Conservation (phyloP, 2,797 vertebrate species). For the Lindbergichthys nudifrons region DNA sequence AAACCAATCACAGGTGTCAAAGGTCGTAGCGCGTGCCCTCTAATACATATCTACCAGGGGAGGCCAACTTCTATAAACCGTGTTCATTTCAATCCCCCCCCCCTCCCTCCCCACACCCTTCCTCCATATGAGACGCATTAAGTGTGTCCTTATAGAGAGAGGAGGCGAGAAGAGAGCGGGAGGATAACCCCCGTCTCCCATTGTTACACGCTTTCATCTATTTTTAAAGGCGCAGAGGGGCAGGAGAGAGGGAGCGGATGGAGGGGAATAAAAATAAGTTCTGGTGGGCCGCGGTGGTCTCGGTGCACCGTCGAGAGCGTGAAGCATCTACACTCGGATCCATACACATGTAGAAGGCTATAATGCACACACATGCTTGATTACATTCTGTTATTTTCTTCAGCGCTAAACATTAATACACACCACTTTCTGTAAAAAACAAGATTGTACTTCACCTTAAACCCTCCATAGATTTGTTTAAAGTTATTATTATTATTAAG, state of each 20-base stretch:
- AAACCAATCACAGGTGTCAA: conserved; percentile 50
- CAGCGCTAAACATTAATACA: conserved; percentile 2
- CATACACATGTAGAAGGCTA: conserved; percentile 10
- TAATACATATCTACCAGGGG: conserved; percentile 20
- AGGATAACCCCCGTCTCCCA: conserved; percentile 69
- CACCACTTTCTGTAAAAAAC: background rate
- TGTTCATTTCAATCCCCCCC: conserved; percentile 50
- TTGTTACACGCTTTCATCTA: conserved; percentile 79
- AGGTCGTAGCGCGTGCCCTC: conserved; percentile 38
- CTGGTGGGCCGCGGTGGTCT: conserved; percentile 53
- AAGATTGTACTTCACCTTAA: background rate
- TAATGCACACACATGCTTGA: background rate
- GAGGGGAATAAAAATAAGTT: conserved; percentile 63
- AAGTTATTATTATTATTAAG: background rate
- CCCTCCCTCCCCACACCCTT: background rate
- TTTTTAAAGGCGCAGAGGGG: conserved; percentile 67
- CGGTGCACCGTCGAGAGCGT: conserved; percentile 56
- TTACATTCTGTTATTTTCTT: background rate
- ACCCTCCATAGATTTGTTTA: background rate
- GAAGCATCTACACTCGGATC: conserved; percentile 48
- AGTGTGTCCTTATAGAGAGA: conserved; percentile 63
- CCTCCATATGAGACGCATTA: conserved; percentile 69
- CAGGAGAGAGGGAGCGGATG: conserved; percentile 1
- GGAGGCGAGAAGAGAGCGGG: conserved; percentile 35
- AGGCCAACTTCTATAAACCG: background rate